phyloP scores from a whole-genome alignment of 2,113 vertebrate species.

The Struthio camelus region DNA sequence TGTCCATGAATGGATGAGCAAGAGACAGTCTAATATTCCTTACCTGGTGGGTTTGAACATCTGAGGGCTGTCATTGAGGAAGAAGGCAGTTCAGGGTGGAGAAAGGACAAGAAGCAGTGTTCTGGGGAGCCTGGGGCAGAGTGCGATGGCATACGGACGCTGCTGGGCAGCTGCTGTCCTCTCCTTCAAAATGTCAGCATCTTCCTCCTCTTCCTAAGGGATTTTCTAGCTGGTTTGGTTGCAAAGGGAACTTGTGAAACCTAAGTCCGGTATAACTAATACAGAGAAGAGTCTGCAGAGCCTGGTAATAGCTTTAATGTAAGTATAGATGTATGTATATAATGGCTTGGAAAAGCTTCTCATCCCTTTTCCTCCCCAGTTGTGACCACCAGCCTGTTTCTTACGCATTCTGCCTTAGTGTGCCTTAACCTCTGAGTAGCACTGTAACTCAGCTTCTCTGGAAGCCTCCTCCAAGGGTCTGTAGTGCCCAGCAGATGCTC shows the following conservation, averaged over 20 bases:
- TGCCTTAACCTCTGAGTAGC: background rate
- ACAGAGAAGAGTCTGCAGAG: background rate
- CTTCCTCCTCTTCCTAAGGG: too few species aligned
- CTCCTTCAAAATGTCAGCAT: background rate
- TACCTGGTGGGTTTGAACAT: background rate
- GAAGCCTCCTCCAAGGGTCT: background rate
- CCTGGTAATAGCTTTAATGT: background rate
- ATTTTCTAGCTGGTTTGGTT: background rate
- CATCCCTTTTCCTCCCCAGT: background rate
- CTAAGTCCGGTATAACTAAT: background rate
- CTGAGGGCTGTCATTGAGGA: background rate
- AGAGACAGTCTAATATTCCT: background rate
- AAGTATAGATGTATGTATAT: too few species aligned
- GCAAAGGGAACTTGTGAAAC: background rate
- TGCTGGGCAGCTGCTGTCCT: background rate
- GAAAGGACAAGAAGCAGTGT: background rate
- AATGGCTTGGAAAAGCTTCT: background rate
- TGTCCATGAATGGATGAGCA: background rate
- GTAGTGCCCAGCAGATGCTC: background rate
- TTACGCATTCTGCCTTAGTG: fast-evolving
- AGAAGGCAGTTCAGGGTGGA: background rate
- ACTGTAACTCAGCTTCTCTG: background rate
- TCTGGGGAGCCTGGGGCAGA: too few species aligned
- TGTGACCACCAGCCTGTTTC: background rate
- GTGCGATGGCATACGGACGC: too few species aligned